Evolutionary conservation across 2,113 vertebrate genomes (phyloP).

Genomic region (Forbesichthys papilliferus): DNA sequence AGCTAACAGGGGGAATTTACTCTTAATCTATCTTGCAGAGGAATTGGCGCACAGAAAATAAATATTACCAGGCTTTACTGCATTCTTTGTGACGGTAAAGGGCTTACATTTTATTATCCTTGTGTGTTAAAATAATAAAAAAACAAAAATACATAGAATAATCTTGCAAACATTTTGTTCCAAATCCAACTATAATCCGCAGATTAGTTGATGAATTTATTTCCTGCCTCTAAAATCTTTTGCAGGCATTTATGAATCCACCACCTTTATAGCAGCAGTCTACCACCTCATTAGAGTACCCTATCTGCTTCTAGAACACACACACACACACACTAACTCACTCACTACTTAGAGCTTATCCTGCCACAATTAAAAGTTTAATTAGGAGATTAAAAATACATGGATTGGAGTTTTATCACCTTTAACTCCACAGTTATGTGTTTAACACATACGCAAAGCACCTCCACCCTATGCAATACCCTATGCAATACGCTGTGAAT

Average conservation of each 20-base stretch:
- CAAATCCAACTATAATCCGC: constrained; percentile 72
- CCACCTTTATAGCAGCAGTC: constrained; percentile 57
- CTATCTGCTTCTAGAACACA: constrained; percentile 31
- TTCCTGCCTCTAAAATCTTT: constrained; percentile 66
- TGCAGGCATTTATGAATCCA: constrained; percentile 59
- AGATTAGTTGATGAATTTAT: constrained; percentile 75
- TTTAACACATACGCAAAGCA: constrained; percentile 65
- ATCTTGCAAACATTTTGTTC: constrained; percentile 58
- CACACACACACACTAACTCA: constrained; percentile 23
- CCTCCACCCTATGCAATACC: constrained; percentile 56
- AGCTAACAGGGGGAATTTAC: constrained; percentile 66
- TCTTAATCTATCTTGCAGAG: constrained; percentile 69
- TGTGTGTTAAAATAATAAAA: constrained; percentile 39
- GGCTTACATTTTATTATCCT: constrained; percentile 71
- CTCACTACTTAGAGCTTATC: constrained; percentile 70
- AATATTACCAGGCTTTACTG: constrained; percentile 18
- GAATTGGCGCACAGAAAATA: constrained; percentile 64
- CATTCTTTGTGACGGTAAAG: constrained; percentile 36
- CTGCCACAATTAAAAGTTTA: constrained; percentile 80
- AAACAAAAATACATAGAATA: constrained; percentile 47
- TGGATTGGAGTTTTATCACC: constrained; percentile 73
- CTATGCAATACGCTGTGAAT: constrained; percentile 60
- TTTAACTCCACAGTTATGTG: constrained; percentile 73
- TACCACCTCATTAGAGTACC: constrained; percentile 71
- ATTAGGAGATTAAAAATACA: constrained; percentile 82